Percentiles rank a stretch among this genome's conserved stretches.
phyloP scores from a whole-genome alignment of 2,113 vertebrate species.

The Uria lomvia region DNA sequence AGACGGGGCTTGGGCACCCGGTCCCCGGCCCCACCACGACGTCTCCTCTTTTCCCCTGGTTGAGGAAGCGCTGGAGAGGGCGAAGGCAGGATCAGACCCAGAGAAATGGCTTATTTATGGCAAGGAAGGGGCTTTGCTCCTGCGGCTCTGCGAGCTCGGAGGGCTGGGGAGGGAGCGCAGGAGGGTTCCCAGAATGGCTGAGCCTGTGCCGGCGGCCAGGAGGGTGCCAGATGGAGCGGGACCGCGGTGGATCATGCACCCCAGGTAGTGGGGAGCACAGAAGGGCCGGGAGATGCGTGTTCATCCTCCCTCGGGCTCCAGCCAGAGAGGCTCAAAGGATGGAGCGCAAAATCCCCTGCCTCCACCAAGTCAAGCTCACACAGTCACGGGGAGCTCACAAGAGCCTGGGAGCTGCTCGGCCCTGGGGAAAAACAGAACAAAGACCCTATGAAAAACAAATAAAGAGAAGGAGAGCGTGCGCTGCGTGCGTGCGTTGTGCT shows the following conservation, averaged over 20 bases:
- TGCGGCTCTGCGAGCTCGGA: not conserved
- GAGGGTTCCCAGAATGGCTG: not conserved
- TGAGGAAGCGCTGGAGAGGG: not conserved
- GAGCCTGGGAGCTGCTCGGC: not conserved
- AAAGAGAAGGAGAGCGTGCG: fast-evolving
- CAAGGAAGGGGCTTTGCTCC: not conserved
- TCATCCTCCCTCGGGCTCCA: not conserved
- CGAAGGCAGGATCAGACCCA: not conserved
- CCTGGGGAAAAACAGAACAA: not conserved
- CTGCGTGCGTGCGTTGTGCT: fast-evolving
- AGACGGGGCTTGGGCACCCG: fast-evolving
- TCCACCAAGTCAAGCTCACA: not conserved
- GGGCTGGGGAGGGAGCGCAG: not conserved
- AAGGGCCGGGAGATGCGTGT: fast-evolving
- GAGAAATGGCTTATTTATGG: fast-evolving
- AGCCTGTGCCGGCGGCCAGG: not conserved
- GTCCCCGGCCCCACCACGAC: fast-evolving
- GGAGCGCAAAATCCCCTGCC: fast-evolving
- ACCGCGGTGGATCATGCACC: fast-evolving
- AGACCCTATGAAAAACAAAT: not conserved
- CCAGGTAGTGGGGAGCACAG: not conserved
- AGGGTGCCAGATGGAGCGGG: not conserved
- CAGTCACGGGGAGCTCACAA: not conserved
- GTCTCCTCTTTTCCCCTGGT: not conserved
- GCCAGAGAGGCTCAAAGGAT: not conserved